Evolutionary conservation across 2,113 vertebrate species (phyloP), one percentile per base, ranked within the genome.

Genomic region (Pituophis catenifer): DNA sequence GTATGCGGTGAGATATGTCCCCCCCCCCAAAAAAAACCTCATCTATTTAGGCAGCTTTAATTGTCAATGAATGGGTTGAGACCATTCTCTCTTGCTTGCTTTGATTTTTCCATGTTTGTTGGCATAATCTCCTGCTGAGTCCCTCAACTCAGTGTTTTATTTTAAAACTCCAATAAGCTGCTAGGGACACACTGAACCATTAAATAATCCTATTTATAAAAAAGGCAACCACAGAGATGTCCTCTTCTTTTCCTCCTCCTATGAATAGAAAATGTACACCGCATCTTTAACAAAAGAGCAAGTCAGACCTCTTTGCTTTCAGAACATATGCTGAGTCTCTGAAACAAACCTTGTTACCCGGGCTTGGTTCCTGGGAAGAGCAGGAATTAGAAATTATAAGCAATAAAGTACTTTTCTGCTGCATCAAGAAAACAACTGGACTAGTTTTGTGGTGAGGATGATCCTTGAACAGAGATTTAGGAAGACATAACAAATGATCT

Each of bases 151-250:
- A 54, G n/a, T 81, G 44, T 89, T 92, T 92, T 55, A 55, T 81
- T 89, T 89, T 92, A 89, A 70, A 48, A 92, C 55, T 81, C 33
- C 33, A 48, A 44, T 89, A 92, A 89, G 33, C 87, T 93, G 65
- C 53, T 90, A 50, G 54, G 53, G 57, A 89, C 26, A 90, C 33
- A 15, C 54, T 86, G 33, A 89, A 85, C 62, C 85, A 89, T 58
- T 86, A 93, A 93, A 85, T 92, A 89, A 92, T 92, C 91, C 86
- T 92, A 92, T 92, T 75, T 92, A 92, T 92, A 54, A 92, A 92
- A 89, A 50, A 92, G 86, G 54, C 86, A 89, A 92, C 88, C 33
- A 70, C 65, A 93, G 65, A 59, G 53, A 52, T 9, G 8, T 44
- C 58, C 26, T 52, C 33, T 50, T 90, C 23, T 44, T 52, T 24